Percentiles rank a stretch among this genome's conserved stretches.
Evolutionary conservation across 2,113 vertebrate species (phyloP).

Genomic region (Ochotona curzoniae): DNA sequence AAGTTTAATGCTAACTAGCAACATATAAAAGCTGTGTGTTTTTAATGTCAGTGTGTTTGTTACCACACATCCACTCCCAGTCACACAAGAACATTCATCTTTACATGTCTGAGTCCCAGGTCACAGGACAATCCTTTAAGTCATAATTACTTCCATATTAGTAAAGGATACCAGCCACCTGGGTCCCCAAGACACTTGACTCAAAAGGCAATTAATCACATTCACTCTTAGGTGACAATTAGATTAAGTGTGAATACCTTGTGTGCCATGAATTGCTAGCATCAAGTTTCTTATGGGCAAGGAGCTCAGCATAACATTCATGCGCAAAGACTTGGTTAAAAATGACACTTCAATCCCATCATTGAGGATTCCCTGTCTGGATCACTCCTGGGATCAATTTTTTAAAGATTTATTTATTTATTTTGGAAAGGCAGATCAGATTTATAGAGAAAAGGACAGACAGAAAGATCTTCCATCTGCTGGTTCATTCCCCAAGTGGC

Average conservation of each 20-base stretch:
- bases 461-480: too few relatives aligned
- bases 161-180: not conserved
- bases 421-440: too few relatives aligned
- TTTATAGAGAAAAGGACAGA: too few relatives aligned
- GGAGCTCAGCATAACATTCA: not conserved
- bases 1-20: not conserved
- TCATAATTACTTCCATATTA: not conserved
- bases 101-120: not conserved
- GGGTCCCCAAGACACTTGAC: not conserved
- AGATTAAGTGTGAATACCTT: not conserved
- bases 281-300: not conserved
- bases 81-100: not conserved
- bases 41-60: constrained; percentile 18
- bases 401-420: not conserved
- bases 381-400: not conserved
- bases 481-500: too few relatives aligned
- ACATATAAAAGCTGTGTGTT: not conserved
- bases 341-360: not conserved
- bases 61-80: not conserved
- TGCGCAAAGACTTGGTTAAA: not conserved
- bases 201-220: constrained; percentile 15
- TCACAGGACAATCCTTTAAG: not conserved
- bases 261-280: not conserved
- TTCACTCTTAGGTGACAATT: not conserved
- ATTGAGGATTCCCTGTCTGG: not conserved